Conservation (phyloP, 2,113 vertebrate genomes). For the Ursus arctos region DNA sequence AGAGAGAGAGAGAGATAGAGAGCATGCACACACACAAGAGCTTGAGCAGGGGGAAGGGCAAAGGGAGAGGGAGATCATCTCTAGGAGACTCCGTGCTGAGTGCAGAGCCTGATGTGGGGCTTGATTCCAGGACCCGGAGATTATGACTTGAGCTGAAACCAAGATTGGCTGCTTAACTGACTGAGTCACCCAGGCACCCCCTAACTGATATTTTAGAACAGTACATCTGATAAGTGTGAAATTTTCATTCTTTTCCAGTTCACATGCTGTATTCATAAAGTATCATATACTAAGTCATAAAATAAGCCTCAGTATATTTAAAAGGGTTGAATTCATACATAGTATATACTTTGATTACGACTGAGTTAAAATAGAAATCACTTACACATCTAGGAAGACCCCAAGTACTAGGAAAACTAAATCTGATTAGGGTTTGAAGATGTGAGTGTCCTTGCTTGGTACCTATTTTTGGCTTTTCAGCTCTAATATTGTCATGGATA, state of each 20-base stretch:
- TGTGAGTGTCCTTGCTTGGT: not conserved
- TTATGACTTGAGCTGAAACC: too few species aligned
- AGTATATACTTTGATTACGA: not conserved
- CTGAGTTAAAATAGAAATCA: conserved; percentile 11
- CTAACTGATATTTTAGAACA: not conserved
- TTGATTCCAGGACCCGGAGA: too few species aligned
- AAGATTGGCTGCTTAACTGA: too few species aligned
- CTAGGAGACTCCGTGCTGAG: too few species aligned
- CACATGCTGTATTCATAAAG: not conserved
- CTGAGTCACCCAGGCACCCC: too few species aligned
- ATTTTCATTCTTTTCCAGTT: not conserved
- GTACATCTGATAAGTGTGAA: not conserved
- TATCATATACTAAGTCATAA: not conserved
- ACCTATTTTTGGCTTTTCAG: not conserved
- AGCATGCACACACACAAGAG: too few species aligned
- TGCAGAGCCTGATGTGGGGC: too few species aligned
- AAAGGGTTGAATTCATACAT: not conserved
- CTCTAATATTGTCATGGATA: not conserved
- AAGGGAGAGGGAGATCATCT: too few species aligned
- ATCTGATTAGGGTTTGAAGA: not conserved
- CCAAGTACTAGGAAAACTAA: not conserved
- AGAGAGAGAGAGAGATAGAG: too few species aligned
- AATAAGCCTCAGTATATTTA: not conserved
- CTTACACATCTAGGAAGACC: not conserved
- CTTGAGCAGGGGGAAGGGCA: too few species aligned